Conservation (phyloP, 2,797 vertebrate species). For the Nannoperca australis region DNA sequence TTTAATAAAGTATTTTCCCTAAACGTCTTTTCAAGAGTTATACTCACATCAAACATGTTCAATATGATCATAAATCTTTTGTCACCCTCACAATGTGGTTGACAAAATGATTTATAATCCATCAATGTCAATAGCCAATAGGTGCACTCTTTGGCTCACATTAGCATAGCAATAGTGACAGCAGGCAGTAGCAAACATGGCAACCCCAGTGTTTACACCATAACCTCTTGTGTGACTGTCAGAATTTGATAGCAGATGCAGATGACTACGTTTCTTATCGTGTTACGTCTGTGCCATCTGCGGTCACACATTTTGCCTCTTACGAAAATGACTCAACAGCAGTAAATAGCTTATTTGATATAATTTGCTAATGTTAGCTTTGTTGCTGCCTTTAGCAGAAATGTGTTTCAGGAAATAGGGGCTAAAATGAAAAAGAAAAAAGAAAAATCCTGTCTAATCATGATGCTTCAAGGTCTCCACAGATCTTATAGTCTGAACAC, state of each 20-base stretch:
- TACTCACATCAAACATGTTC: not conserved
- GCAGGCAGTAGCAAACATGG: conserved; percentile 22
- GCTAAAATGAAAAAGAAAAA: not conserved
- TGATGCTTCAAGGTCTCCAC: not conserved
- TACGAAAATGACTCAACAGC: conserved; percentile 2
- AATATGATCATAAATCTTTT: not conserved
- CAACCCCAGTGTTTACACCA: conserved; percentile 16
- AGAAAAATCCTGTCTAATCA: not conserved
- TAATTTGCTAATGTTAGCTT: conserved; percentile 11
- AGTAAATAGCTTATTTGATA: conserved; percentile 1
- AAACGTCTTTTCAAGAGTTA: not conserved
- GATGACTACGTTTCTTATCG: not conserved
- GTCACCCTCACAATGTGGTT: not conserved
- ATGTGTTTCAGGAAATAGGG: not conserved
- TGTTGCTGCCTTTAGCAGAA: not conserved
- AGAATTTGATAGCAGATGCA: conserved; percentile 32
- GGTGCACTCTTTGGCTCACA: conserved; percentile 20
- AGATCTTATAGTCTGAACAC: not conserved
- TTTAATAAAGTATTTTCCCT: not conserved
- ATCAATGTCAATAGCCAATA: conserved; percentile 14
- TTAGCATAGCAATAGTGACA: conserved; percentile 4
- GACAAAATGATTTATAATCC: conserved; percentile 5
- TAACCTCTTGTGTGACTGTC: conserved; percentile 21
- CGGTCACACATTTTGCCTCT: conserved; percentile 26
- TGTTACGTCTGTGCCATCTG: conserved; percentile 4